Percentiles rank a stretch among this genome's conserved stretches.
Conservation (phyloP, 2,113 vertebrate genomes). For the Bothrops jararaca region DNA sequence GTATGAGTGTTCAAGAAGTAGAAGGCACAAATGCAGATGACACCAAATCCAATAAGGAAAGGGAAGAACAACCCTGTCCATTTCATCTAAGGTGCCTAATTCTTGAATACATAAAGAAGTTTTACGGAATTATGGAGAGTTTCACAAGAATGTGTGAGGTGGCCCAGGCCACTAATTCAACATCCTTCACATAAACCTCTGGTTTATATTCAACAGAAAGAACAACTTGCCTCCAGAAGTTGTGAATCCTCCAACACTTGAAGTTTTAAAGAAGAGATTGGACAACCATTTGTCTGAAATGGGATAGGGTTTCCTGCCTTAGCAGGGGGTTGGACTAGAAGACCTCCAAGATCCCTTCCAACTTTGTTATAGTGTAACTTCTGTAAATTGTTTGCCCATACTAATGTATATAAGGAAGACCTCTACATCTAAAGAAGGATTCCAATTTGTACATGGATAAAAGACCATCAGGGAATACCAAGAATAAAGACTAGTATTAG, state of each 20-base stretch:
- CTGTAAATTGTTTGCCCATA: background rate
- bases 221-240: no score
- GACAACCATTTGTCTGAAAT: no score
- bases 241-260: no score
- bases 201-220: background rate
- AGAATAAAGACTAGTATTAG: background rate
- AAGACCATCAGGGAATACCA: background rate
- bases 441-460: background rate
- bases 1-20: background rate
- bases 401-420: background rate
- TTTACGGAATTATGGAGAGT: background rate
- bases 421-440: background rate
- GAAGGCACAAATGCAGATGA: background rate
- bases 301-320: no score
- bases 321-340: no score
- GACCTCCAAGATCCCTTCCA: no score
- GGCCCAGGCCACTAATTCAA: background rate
- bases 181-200: background rate
- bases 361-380: no score
- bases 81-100: background rate
- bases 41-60: background rate
- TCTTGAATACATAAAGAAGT: background rate
- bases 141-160: background rate
- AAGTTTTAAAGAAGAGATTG: no score
- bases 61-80: background rate